A percentile compares a stretch with the other conserved stretches of the same genome.
Evolutionary conservation across 2,797 vertebrate species (phyloP).

Genomic region (Columba guinea): DNA sequence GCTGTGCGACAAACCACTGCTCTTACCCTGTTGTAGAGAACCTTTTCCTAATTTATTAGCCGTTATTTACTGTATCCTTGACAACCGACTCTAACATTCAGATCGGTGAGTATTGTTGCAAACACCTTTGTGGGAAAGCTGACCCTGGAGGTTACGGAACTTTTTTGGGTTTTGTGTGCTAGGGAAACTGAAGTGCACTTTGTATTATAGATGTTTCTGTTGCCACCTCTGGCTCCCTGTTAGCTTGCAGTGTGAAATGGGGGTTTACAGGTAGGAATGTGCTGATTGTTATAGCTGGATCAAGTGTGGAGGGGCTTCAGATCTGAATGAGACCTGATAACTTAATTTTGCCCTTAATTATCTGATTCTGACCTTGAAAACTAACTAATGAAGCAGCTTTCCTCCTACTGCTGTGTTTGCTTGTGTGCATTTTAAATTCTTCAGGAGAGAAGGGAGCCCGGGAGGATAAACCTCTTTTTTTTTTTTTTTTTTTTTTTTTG

Average conservation of each 20-base stretch:
- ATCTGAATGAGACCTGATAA: not conserved
- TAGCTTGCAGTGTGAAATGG: not conserved
- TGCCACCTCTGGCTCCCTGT: not conserved
- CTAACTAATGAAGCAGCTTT: not conserved
- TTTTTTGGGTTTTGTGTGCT: not conserved
- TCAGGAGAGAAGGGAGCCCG: not conserved
- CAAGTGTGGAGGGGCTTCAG: not conserved
- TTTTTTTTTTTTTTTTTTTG: not conserved
- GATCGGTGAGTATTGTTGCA: not conserved
- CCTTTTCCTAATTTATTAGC: not conserved
- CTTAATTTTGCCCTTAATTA: not conserved
- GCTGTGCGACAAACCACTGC: not conserved
- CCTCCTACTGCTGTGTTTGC: not conserved
- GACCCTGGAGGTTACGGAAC: not conserved
- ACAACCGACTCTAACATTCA: not conserved
- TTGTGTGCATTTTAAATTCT: not conserved
- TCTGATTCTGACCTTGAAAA: not conserved
- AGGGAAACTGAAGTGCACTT: not conserved
- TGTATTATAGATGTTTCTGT: not conserved
- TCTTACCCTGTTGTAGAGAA: not conserved
- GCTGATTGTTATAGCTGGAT: not conserved
- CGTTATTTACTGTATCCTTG: not conserved
- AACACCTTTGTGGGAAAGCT: not conserved
- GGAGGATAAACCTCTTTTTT: not conserved
- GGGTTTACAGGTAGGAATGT: not conserved